Conservation (phyloP, 2,797 vertebrate genomes). For the Chelon labrosus region DNA sequence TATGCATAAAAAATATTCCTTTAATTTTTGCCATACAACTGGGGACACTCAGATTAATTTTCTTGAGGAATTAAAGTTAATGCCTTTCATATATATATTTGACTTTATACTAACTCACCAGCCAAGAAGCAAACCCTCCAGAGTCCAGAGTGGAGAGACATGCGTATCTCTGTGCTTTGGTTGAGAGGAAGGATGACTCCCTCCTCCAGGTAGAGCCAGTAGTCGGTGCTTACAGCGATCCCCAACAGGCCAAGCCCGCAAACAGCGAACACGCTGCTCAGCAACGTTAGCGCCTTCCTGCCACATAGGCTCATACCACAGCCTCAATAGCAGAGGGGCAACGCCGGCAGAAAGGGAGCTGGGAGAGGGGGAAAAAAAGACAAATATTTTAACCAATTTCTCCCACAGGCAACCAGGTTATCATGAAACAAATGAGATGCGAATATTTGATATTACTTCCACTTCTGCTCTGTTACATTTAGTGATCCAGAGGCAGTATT, state of each 20-base stretch:
- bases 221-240: constrained; percentile 96
- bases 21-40: background rate
- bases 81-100: background rate
- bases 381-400: background rate
- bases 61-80: background rate
- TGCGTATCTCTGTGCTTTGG: constrained; percentile 92
- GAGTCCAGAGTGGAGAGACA: constrained; percentile 95
- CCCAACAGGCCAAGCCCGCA: constrained; percentile 94
- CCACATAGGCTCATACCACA: constrained; percentile 93
- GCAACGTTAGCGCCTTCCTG: constrained; percentile 94
- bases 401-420: background rate
- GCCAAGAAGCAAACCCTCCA: constrained; percentile 97
- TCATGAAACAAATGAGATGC: background rate
- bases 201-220: constrained; percentile 98
- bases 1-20: background rate
- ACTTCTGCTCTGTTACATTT: background rate
- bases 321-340: constrained; percentile 77
- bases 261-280: constrained; percentile 96
- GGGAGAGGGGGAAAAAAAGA: background rate
- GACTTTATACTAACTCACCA: constrained; percentile 79
- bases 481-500: constrained; percentile 18
- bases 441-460: constrained; percentile 3
- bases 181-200: constrained; percentile 94
- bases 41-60: background rate
- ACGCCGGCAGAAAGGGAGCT: constrained; percentile 72